Evolutionary conservation across 2,113 vertebrate species (phyloP).

Genomic region (Oostethus manadensis): DNA sequence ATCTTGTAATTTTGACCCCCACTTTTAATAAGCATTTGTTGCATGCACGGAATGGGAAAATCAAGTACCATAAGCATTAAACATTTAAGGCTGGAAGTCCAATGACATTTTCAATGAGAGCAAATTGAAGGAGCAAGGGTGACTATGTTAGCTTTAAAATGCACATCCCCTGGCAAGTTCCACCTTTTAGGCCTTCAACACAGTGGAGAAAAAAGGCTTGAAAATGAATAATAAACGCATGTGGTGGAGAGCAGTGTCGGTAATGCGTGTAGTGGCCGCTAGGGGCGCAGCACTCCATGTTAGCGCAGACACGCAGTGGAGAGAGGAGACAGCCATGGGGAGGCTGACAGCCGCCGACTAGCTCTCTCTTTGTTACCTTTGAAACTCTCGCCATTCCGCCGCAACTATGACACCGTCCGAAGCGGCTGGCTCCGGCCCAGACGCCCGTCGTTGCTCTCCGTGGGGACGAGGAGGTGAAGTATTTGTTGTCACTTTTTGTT

Average conservation of each 20-base stretch:
- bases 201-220: neutral
- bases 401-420: constrained; percentile 59
- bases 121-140: too few species aligned
- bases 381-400: constrained; percentile 60
- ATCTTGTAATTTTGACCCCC: too few species aligned
- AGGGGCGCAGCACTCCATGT: constrained; percentile 71
- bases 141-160: neutral
- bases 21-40: too few species aligned
- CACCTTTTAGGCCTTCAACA: neutral
- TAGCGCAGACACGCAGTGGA: constrained; percentile 42
- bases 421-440: constrained; percentile 43
- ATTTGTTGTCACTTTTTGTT: constrained; percentile 63
- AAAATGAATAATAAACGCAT: constrained; percentile 4
- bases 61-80: too few species aligned
- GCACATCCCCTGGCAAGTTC: neutral
- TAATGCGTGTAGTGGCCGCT: constrained; percentile 64
- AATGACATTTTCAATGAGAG: too few species aligned
- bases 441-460: constrained; percentile 62
- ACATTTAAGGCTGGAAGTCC: too few species aligned
- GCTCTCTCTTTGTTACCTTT: constrained; percentile 74
- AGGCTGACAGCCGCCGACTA: constrained; percentile 67
- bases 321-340: constrained; percentile 71
- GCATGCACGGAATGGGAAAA: too few species aligned
- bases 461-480: constrained; percentile 66
- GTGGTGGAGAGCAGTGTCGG: constrained; percentile 27